phyloP scores from a whole-genome alignment of 1,140 invertebrate genomes.

The Bactericera cockerelli region DNA sequence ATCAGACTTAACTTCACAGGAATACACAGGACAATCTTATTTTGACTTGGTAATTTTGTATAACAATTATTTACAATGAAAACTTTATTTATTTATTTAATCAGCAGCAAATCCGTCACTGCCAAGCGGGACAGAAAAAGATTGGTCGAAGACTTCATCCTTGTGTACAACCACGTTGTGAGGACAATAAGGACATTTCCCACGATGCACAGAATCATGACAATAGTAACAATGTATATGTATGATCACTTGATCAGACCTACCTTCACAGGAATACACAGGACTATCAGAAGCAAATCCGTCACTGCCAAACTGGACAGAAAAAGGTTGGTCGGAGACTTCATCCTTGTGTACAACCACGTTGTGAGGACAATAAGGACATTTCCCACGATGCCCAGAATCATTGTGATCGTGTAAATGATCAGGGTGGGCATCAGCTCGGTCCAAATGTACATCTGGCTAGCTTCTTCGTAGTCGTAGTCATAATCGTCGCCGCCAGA shows the following conservation, averaged over 20 bases:
- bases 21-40: slow-evolving; percentile 54
- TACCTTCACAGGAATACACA: slow-evolving; percentile 63
- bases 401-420: slow-evolving; percentile 33
- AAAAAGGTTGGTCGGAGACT: slow-evolving; percentile 48
- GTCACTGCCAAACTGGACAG: slow-evolving; percentile 50
- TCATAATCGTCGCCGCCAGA: slow-evolving; percentile 14
- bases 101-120: slow-evolving; percentile 53
- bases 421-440: slow-evolving; percentile 32
- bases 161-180: slow-evolving; percentile 28
- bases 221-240: too few species aligned
- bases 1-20: slow-evolving; percentile 60
- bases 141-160: slow-evolving; percentile 39
- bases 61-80: too few species aligned
- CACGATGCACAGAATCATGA: slow-evolving; percentile 32
- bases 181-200: slow-evolving; percentile 39
- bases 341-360: slow-evolving; percentile 22
- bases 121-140: slow-evolving; percentile 53
- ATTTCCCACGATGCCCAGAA: slow-evolving; percentile 36
- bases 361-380: slow-evolving; percentile 36
- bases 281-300: slow-evolving; percentile 49
- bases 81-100: too few species aligned
- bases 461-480: slow-evolving; percentile 17
- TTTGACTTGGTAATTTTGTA: too few species aligned
- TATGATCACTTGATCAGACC: too few species aligned
- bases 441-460: slow-evolving; percentile 25